Evolutionary conservation across 2,888 invertebrate species (phyloP).

Genomic region (Cryptosula pallasiana): DNA sequence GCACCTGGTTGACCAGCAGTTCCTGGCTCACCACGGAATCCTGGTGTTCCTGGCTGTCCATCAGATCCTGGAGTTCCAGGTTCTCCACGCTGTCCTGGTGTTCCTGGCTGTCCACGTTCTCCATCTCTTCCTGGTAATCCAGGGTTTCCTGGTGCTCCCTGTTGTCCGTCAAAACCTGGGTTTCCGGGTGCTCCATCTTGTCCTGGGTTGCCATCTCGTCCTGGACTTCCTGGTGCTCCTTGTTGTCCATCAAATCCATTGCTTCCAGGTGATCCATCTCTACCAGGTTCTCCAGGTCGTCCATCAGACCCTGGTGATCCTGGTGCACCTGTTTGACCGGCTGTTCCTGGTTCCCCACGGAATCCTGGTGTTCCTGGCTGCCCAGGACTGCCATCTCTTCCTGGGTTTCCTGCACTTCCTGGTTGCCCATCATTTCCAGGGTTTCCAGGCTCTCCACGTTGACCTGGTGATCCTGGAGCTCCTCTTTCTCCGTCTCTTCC

Average conservation of each 20-base stretch:
- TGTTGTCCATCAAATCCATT: background rate
- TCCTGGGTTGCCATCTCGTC: background rate
- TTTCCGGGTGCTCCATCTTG: conserved; percentile 5
- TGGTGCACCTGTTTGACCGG: background rate
- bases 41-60: conserved; percentile 24
- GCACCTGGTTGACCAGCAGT: background rate
- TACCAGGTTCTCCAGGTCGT: background rate
- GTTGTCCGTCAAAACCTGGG: background rate
- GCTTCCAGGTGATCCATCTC: background rate
- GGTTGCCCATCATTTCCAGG: background rate
- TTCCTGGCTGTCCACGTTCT: background rate
- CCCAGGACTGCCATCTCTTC: background rate
- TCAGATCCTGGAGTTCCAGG: conserved; percentile 22
- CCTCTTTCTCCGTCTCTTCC: background rate
- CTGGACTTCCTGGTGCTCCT: background rate
- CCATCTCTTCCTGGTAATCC: background rate
- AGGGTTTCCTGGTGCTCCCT: background rate
- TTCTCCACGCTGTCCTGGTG: background rate
- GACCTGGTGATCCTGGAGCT: conserved; percentile 4
- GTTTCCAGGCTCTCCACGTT: background rate
- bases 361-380: background rate
- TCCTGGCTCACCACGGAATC: background rate
- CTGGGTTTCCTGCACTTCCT: background rate
- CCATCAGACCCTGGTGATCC: background rate
- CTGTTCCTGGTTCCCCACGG: background rate